phyloP scores from a whole-genome alignment of 2,113 vertebrate species.

The Paedocypris sp. region DNA sequence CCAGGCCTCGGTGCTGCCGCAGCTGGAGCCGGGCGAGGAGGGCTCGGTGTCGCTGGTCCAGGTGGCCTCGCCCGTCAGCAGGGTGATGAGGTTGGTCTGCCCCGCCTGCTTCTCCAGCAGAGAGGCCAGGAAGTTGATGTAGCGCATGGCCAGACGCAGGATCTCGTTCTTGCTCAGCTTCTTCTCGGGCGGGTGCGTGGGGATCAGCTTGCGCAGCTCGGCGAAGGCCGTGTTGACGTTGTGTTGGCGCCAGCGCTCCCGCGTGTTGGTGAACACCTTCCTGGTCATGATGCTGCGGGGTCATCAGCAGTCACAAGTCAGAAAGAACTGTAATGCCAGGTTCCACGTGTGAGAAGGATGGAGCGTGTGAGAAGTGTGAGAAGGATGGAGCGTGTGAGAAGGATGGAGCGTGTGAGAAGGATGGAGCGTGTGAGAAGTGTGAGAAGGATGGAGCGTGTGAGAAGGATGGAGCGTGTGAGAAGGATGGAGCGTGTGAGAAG shows the following conservation, averaged over 20 bases:
- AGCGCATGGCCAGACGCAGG: slow-evolving; percentile 90
- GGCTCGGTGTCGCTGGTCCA: slow-evolving; percentile 63
- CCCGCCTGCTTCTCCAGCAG: slow-evolving; percentile 76
- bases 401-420: too few species aligned
- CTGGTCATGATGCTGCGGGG: slow-evolving; percentile 71
- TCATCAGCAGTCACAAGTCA: not conserved
- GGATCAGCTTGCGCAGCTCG: slow-evolving; percentile 90
- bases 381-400: too few species aligned
- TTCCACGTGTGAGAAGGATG: too few species aligned
- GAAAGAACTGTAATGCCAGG: not conserved
- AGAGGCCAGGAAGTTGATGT: slow-evolving; percentile 91
- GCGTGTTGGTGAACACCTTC: slow-evolving; percentile 87
- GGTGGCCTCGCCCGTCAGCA: slow-evolving; percentile 59
- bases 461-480: too few species aligned
- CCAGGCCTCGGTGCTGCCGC: slow-evolving; percentile 61
- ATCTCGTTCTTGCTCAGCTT: slow-evolving; percentile 99
- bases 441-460: too few species aligned
- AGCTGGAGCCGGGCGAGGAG: slow-evolving; percentile 66
- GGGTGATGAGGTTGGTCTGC: slow-evolving; percentile 54
- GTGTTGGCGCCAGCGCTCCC: slow-evolving; percentile 94
- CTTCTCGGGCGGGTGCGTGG: slow-evolving; percentile 94
- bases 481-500: too few species aligned
- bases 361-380: too few species aligned
- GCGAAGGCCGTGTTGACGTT: slow-evolving; percentile 93
- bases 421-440: too few species aligned